Conservation (phyloP, 2,888 invertebrate genomes). For the Cyaniris semiargus region DNA sequence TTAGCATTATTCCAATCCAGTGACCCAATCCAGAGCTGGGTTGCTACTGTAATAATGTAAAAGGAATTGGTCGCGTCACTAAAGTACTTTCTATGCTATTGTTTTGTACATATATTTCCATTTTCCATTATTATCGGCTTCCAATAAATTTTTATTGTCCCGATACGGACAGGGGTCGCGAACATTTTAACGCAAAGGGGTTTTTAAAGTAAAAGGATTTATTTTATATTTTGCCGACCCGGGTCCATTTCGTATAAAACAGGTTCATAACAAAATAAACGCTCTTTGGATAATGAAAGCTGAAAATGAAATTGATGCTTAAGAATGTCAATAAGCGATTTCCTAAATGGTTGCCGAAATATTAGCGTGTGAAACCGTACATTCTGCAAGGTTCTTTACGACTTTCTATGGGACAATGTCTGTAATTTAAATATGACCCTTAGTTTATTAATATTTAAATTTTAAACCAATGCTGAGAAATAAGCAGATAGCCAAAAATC, state of each 20-base stretch:
- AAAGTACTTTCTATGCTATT: not conserved
- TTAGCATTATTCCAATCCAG: too few species aligned
- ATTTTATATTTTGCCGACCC: not conserved
- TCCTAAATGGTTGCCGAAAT: not conserved
- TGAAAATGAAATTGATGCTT: not conserved
- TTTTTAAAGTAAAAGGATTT: not conserved
- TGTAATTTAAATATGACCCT: too few species aligned
- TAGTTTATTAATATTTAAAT: too few species aligned
- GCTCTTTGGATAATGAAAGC: not conserved
- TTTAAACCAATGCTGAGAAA: too few species aligned
- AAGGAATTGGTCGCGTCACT: too few species aligned
- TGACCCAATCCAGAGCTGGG: too few species aligned
- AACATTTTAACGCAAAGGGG: not conserved
- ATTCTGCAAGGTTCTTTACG: not conserved
- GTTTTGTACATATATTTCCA: not conserved
- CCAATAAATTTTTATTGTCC: conserved; percentile 3
- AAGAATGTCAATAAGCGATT: not conserved
- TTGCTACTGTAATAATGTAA: too few species aligned
- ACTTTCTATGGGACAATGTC: too few species aligned
- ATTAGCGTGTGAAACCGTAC: too few species aligned
- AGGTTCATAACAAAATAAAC: not conserved
- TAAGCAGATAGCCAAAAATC: too few species aligned
- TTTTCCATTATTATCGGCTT: conserved; percentile 6
- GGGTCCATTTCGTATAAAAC: not conserved
- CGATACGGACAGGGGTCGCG: not conserved